Base-by-base conservation (phyloP, 2,888 invertebrate genomes). In the Aproaerema taeniolella region DNA sequence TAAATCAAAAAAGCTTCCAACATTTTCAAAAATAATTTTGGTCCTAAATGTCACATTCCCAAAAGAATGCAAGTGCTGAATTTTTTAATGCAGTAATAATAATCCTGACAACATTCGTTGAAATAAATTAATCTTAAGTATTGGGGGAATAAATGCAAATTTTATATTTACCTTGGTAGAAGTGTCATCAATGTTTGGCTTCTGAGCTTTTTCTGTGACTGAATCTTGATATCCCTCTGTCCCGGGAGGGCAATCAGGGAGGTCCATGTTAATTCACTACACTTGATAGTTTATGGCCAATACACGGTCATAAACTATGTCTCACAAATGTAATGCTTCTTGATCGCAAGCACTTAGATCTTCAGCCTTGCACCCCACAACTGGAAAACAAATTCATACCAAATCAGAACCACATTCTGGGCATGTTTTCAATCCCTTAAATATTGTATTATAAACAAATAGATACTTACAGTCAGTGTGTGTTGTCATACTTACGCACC, bases 161-260 rank as follows among this genome's bases (percentile, higher is more conserved):
- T n/a, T n/a, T n/a, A 61, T 77, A 82, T 76, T 85, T 86, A 86
- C 85, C 85, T 86, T 86, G 10, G 83, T 82, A 44, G 73, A 71
- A 30, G 43, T 16, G 12, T 70, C 74, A 7, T 69, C 68, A 3
- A 42, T 16, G 8, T 62, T 69, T 10, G 56, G 61, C 61, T 81
- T 83, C 60, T 65, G 76, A 14, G 79, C 61, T 17, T 76, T 54
- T 78, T 80, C 76, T 31, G 66, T 67, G 41, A 86, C 78, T 2
- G 83, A 63, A 55, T 86, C 86, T 56, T 85, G 52, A 55, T 86
- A 86, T 33, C 86, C 86, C 65, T 86, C 86, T 33, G 86, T 66
- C 55, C 86, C 86, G 0, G 86, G 86, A 26, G 86, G 86, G 54
- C 86, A 80, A 58, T 86, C 86, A 0, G 85, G 83, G 16, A 86